Evolutionary conservation across 2,797 vertebrate species (phyloP), one percentile per base, ranked within the genome.

Genomic region (Falco berigora): DNA sequence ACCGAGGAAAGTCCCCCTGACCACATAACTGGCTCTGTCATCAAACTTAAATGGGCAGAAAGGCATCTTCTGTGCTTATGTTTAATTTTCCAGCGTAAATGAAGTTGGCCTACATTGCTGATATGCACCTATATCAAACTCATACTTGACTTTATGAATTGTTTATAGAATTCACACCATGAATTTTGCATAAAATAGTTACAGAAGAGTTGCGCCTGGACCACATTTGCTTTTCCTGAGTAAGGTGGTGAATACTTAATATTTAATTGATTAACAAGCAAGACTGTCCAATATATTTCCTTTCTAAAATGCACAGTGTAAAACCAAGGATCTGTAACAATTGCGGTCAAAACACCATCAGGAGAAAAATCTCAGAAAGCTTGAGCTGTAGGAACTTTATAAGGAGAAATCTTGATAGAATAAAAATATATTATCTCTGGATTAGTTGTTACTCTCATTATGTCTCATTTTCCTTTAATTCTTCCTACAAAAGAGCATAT

Each of bases 111-210:
- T 86, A 86, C 79, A 88, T 90, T 91, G 86, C 79, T 92, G 95
- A 66, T 71, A 66, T 6, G 69, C 76, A 76, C 79, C 90, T 94
- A 92, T 93, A 85, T 71, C 91, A 92, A 94, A 88, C 63, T 89
- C 92, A 22, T 95, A 55, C 92, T 96, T 97, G 95, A 96, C 97
- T 97, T 97, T 93, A 98, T 98, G 96, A 98, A 98, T 98, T 98
- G 97, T 98, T 98, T 97, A 98, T 98, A 90, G 95, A 96, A 97
- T 95, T 97, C 96, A 83, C 71, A 94, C 93, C 86, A 97, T 88
- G 73, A 97, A 98, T 98, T 97, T 96, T 97, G 96, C 92, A 97
- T 98, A 97, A 98, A 98, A 97, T 94, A 96, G 85, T 94, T 84
- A 71, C 85, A 77, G 93, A 94, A 85, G 83, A 79, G 92, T 93